Base-by-base conservation (phyloP, 2,113 vertebrate genomes). In the Aix galericulata region DNA sequence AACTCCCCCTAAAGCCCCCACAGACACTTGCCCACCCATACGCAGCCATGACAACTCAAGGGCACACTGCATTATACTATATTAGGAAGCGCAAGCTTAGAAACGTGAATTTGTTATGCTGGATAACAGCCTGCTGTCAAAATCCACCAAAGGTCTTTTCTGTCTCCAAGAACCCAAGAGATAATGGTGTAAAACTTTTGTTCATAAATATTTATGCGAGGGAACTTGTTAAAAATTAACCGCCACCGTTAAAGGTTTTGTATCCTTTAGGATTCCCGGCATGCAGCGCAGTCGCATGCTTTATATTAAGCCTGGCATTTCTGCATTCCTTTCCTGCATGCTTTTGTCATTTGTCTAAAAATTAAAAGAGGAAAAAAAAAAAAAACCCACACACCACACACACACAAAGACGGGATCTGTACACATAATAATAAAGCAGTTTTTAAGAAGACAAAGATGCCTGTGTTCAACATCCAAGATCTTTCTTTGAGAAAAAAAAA, bases 201-300 rank as follows among this genome's bases (percentile, higher is more conserved):
- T 96, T 94, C 93, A 95, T 96, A 97, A 97, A 96, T 96, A 97
- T 96, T 96, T 96, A 95, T 96, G 96, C 21, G 23, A 96, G 95
- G 32, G 85, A 95, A 96, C 91, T 95, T 96, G 94, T 97, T 96
- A 97, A 96, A 97, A 97, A 97, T 97, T 96, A 96, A 96, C 94
- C 26, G 58, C 94, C 82, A 46, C 94, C 62, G 36, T 97, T 96
- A 95, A 95, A 95, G 93, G 93, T 93, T 96, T 97, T 97, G 93
- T 92, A 96, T 97, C 95, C 95, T 95, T 86, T 92, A 89, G 94
- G 82, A 94, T 93, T 96, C 93, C 92, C 94, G 2, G 91, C 91
- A 97, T 95, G 90, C 96, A 96, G 83, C 60, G 94, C 95, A 95
- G 81, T 82, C 74, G 86, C 87, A 93, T 93, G 95, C 94, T 97